phyloP scores from a whole-genome alignment of 2,113 vertebrate genomes.

The Crotalus tigris region DNA sequence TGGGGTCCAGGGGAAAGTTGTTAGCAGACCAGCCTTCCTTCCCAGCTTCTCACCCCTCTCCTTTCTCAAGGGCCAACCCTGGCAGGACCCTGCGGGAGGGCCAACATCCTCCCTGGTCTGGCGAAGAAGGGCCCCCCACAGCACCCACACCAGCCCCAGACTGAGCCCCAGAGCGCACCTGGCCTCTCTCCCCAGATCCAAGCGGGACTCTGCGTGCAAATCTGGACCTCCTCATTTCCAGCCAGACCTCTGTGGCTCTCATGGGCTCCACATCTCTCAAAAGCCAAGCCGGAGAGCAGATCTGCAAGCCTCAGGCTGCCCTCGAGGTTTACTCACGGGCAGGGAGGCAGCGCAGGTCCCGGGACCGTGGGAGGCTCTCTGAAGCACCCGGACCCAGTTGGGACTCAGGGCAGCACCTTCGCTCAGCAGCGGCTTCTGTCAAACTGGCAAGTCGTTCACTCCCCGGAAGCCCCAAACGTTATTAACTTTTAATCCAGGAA shows the following conservation, averaged over 20 bases:
- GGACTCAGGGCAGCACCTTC: not conserved
- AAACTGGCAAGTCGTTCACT: not conserved
- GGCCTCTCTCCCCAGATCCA: not conserved
- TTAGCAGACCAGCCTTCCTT: not conserved
- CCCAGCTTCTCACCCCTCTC: not conserved
- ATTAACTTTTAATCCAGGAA: not conserved
- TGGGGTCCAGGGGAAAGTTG: not conserved
- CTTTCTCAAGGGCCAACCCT: not conserved
- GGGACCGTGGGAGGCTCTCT: not conserved
- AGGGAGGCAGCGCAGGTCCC: not conserved
- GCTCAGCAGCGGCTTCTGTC: not conserved
- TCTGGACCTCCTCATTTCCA: not conserved
- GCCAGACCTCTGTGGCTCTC: too few species aligned
- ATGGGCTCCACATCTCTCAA: fast-evolving
- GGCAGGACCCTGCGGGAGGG: not conserved
- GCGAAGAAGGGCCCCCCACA: not conserved
- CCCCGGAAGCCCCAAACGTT: not conserved
- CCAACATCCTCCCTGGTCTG: not conserved
- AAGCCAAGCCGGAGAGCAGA: not conserved
- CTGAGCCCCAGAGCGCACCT: not conserved
- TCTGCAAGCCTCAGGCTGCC: not conserved
- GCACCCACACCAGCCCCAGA: not conserved
- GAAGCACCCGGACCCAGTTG: not conserved
- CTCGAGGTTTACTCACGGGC: not conserved
- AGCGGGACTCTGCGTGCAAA: not conserved